Evolutionary conservation across 2,888 invertebrate genomes (phyloP).

Genomic region (Exephanes ischioxanthus): DNA sequence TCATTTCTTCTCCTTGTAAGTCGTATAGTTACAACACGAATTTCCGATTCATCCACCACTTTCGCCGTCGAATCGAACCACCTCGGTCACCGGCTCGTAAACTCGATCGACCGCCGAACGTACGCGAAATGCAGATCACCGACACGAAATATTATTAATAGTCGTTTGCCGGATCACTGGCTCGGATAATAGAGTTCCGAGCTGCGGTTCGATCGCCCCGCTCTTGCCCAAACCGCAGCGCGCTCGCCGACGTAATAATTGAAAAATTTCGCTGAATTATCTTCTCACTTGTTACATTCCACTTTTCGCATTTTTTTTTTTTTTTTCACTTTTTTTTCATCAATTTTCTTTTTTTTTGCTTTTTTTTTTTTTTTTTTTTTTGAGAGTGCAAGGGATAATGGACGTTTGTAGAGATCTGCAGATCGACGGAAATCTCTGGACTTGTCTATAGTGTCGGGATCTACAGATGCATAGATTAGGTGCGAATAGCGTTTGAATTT

Average conservation of each 20-base stretch:
- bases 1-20: constrained; percentile 26
- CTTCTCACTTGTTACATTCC: constrained; percentile 66
- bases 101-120: constrained; percentile 22
- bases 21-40: constrained; percentile 55
- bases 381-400: background rate
- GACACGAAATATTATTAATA: constrained; percentile 83
- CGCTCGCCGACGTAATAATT: constrained; percentile 70
- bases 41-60: constrained; percentile 69
- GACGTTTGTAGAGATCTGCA: background rate
- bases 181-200: constrained; percentile 80
- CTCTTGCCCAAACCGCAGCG: constrained; percentile 79
- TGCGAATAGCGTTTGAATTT: too few relatives aligned
- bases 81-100: constrained; percentile 27
- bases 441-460: too few relatives aligned
- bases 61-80: constrained; percentile 55
- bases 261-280: constrained; percentile 64
- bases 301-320: constrained; percentile 70
- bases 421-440: too few relatives aligned
- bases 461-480: too few relatives aligned
- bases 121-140: constrained; percentile 81
- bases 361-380: background rate
- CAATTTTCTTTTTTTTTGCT: background rate
- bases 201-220: constrained; percentile 77
- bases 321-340: constrained; percentile 63
- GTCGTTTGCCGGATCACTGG: constrained; percentile 84